Conservation (phyloP, 2,113 vertebrate species). For the Seriola aureovittata region DNA sequence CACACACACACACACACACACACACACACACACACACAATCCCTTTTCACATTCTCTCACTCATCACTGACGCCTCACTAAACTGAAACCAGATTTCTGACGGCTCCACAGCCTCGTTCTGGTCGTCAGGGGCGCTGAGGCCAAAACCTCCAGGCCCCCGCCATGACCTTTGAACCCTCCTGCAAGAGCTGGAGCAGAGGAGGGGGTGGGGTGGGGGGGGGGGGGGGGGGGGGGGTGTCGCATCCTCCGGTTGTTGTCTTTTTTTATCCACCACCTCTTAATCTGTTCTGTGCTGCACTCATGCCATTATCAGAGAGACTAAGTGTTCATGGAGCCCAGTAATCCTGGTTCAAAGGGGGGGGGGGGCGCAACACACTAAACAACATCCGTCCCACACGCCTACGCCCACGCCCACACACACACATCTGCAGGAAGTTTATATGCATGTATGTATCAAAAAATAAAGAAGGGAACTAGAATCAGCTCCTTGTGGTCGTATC, state of each 20-base stretch:
- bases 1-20: conserved; percentile 23
- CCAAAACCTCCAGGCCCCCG: conserved; percentile 26
- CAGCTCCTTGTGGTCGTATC: too few species aligned
- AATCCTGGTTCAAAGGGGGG: conserved; percentile 23
- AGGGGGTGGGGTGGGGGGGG: neutral
- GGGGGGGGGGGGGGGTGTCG: neutral
- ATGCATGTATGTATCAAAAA: neutral
- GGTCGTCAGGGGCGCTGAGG: neutral
- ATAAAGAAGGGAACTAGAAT: too few species aligned
- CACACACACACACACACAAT: neutral
- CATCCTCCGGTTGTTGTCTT: neutral
- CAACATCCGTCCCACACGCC: neutral
- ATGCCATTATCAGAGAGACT: conserved; percentile 23
- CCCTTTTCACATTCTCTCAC: neutral
- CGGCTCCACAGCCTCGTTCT: neutral
- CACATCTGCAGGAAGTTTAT: neutral
- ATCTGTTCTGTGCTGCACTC: conserved; percentile 25
- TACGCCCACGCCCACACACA: neutral
- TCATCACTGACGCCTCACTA: neutral
- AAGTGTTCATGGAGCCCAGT: conserved; percentile 38
- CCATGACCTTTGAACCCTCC: conserved; percentile 37
- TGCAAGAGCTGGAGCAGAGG: neutral
- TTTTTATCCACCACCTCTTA: conserved; percentile 25
- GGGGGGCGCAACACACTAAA: neutral
- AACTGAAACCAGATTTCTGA: conserved; percentile 33